These are phyloP conservation scores for Syngnathoides biaculeatus DNA, from an alignment of 2,113 vertebrate genomes.

Conservation along the genomic window DNA sequence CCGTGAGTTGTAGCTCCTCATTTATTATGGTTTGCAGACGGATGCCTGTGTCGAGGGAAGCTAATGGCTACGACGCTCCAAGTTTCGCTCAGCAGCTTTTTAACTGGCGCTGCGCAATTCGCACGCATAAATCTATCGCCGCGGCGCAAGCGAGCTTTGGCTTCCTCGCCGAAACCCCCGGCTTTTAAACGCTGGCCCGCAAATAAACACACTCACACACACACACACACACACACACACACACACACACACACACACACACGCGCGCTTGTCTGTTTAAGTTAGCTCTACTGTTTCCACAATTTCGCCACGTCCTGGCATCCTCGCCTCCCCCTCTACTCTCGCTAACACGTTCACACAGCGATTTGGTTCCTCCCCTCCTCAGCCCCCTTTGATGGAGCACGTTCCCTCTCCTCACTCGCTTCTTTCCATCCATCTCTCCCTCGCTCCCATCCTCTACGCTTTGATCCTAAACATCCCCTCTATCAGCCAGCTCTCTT, in stretches of 20 bases:
- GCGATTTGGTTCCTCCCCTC: conserved; percentile 40
- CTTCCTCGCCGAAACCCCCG: conserved; percentile 41
- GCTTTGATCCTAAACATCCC: conserved; percentile 67
- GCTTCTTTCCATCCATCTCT: conserved; percentile 51
- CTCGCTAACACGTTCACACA: conserved; percentile 34
- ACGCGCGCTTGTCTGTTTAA: conserved; percentile 50
- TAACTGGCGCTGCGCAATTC: conserved; percentile 14
- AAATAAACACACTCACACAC: too few relatives aligned
- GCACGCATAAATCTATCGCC: conserved; percentile 53
- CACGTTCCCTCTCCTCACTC: conserved; percentile 33
- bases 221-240: conserved; percentile 33
- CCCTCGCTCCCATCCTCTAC: conserved; percentile 25
- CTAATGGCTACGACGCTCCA: conserved; percentile 15
- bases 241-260: conserved; percentile 22
- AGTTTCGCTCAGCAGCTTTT: conserved; percentile 40
- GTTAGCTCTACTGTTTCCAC: conserved; percentile 56
- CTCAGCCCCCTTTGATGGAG: conserved; percentile 46
- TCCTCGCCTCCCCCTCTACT: conserved; percentile 4
- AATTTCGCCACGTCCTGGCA: conserved; percentile 5
- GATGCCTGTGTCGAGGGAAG: neutral
- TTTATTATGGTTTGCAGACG: conserved; percentile 1
- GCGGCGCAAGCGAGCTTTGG: conserved; percentile 49
- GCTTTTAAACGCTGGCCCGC: conserved; percentile 28
- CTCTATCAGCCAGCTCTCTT: conserved; percentile 68
- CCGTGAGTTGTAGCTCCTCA: neutral